Percentiles rank a stretch among this genome's conserved stretches.
Conservation (phyloP, 2,888 invertebrate genomes). For the Cotesia congregata region DNA sequence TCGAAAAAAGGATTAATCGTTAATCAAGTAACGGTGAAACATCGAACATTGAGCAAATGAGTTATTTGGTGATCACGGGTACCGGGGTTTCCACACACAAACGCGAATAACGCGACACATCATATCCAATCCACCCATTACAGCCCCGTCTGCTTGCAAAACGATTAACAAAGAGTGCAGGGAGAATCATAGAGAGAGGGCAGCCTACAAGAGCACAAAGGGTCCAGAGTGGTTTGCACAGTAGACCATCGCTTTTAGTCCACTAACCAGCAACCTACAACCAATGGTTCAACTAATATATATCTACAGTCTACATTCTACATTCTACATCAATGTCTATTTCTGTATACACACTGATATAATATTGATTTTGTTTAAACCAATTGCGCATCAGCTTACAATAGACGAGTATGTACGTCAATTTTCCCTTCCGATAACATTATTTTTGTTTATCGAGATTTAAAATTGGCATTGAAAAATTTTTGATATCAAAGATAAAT, state of each 20-base stretch:
- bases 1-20: background rate
- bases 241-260: slow-evolving; percentile 23
- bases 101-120: slow-evolving; percentile 8
- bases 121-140: slow-evolving; percentile 16
- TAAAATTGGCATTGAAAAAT: no score
- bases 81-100: slow-evolving; percentile 14
- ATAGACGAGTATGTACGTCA: background rate
- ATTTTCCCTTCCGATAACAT: background rate
- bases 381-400: slow-evolving; percentile 10
- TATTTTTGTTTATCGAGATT: no score
- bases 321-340: no score
- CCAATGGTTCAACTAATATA: background rate
- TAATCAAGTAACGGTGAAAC: background rate
- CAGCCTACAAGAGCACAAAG: slow-evolving; percentile 3
- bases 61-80: slow-evolving; percentile 17
- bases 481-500: no score
- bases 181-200: slow-evolving; percentile 5
- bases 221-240: slow-evolving; percentile 19
- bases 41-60: slow-evolving; percentile 1
- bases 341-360: slow-evolving; percentile 9
- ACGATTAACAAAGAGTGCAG: slow-evolving; percentile 39
- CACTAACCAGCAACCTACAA: slow-evolving; percentile 9
- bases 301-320: background rate
- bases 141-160: slow-evolving; percentile 3
- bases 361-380: slow-evolving; percentile 29